Evolutionary conservation across 2,113 vertebrate genomes (phyloP).

Genomic region (Phalacrocorax carbo): DNA sequence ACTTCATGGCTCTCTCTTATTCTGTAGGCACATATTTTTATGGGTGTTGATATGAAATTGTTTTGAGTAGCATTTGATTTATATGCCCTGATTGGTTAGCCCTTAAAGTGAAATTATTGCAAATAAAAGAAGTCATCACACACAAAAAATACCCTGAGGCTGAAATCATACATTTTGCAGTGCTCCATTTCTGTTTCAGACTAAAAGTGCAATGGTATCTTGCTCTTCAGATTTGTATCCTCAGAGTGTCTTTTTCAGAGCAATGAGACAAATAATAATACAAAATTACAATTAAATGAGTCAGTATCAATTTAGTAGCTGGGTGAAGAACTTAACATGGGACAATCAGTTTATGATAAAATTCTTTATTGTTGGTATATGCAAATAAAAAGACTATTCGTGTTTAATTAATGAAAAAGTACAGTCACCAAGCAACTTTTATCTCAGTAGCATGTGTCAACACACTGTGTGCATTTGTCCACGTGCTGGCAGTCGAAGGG

Average conservation of each 20-base stretch:
- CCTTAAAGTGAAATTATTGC: not conserved
- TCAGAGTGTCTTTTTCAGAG: not conserved
- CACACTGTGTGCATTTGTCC: accelerated
- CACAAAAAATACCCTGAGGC: not conserved
- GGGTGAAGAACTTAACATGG: not conserved
- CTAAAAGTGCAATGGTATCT: not conserved
- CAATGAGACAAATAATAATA: not conserved
- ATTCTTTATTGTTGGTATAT: not conserved
- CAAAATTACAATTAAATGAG: not conserved
- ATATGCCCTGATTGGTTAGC: not conserved
- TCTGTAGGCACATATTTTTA: not conserved
- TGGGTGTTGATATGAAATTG: not conserved
- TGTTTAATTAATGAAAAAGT: not conserved
- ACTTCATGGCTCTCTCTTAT: not conserved
- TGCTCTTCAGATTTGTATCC: not conserved
- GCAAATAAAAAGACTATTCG: not conserved
- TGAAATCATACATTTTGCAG: not conserved
- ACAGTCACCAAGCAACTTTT: not conserved
- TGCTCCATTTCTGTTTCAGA: not conserved
- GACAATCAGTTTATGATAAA: not conserved
- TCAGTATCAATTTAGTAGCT: not conserved
- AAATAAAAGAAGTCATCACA: not conserved
- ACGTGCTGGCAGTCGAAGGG: accelerated
- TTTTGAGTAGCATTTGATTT: not conserved
- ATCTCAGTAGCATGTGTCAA: too few species aligned